A percentile compares a stretch with the other conserved stretches of the same genome.
Conservation (phyloP, 2,113 vertebrate species). For the Falco punctatus region DNA sequence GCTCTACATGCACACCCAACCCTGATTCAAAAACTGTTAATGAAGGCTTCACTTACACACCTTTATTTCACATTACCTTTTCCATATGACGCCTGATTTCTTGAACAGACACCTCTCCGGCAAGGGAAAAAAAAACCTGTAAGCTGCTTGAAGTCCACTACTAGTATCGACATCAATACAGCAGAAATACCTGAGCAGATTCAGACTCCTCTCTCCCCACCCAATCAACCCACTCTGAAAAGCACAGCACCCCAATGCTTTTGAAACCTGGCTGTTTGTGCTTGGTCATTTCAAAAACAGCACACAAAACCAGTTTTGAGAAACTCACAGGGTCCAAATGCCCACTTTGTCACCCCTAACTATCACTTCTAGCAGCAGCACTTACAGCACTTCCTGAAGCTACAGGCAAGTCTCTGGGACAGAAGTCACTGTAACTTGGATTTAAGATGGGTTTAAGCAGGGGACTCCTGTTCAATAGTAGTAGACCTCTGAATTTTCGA, state of each 20-base stretch:
- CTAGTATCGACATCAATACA: background rate
- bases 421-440: conserved; percentile 74
- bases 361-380: background rate
- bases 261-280: background rate
- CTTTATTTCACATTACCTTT: background rate
- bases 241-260: background rate
- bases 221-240: background rate
- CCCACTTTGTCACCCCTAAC: background rate
- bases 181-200: background rate
- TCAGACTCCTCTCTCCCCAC: background rate
- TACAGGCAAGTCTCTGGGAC: conserved; percentile 50
- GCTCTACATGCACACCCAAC: background rate
- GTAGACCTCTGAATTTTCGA: conserved; percentile 77
- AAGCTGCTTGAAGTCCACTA: background rate
- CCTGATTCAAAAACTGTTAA: background rate
- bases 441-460: conserved; percentile 74
- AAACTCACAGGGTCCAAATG: background rate
- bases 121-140: background rate
- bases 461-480: conserved; percentile 71
- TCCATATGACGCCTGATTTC: background rate
- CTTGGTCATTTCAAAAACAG: background rate
- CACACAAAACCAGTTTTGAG: background rate
- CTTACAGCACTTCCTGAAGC: conserved; percentile 69
- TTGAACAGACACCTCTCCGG: background rate
- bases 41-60: background rate